Percentiles rank a stretch among this genome's conserved stretches.
Evolutionary conservation across 2,797 vertebrate genomes (phyloP).

Genomic region (Cottoperca gobio): DNA sequence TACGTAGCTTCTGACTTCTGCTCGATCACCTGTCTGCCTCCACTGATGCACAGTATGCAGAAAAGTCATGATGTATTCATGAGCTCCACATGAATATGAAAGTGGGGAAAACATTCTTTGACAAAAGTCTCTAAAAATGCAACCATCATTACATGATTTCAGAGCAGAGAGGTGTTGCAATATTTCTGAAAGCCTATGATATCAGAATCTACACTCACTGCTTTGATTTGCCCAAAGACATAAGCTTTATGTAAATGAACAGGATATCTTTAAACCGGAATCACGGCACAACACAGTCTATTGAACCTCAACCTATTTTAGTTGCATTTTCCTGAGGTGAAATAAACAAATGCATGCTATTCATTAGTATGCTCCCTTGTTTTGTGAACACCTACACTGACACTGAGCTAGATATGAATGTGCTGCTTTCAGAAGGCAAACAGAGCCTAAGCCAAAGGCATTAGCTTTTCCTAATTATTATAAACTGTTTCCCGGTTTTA

Average conservation of each 20-base stretch:
- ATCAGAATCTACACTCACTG: conserved; percentile 34
- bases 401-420: conserved; percentile 27
- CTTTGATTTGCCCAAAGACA: conserved; percentile 66
- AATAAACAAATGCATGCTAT: conserved; percentile 61
- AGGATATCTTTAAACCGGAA: conserved; percentile 49
- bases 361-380: conserved; percentile 47
- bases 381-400: conserved; percentile 53
- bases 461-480: conserved; percentile 48
- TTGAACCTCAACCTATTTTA: conserved; percentile 53
- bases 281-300: conserved; percentile 36
- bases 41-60: conserved; percentile 23
- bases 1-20: not conserved
- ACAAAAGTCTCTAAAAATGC: conserved; percentile 45
- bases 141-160: conserved; percentile 47
- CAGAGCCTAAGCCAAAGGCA: conserved; percentile 53
- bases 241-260: conserved; percentile 59
- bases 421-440: conserved; percentile 29
- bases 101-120: conserved; percentile 29
- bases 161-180: conserved; percentile 42
- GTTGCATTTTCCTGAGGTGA: conserved; percentile 60
- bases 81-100: conserved; percentile 55
- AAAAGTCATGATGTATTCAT: conserved; percentile 50
- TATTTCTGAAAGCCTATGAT: conserved; percentile 49
- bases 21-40: conserved; percentile 34
- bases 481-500: conserved; percentile 25